Evolutionary conservation across 2,888 invertebrate species (phyloP).

Genomic region (Hyposoter dolosus): DNA sequence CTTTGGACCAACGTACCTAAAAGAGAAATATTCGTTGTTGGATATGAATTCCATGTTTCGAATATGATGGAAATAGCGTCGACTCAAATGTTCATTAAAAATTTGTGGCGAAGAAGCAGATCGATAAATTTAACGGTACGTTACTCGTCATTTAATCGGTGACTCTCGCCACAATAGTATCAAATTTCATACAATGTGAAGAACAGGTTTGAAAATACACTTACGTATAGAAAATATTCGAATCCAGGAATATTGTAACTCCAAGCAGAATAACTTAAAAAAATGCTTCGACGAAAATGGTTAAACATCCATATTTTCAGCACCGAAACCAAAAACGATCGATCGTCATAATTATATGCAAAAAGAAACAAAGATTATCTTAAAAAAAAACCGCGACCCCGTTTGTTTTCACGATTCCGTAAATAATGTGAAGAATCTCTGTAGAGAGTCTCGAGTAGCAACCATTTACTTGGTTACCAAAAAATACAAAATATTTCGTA

Average conservation of each 20-base stretch:
- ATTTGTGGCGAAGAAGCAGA: neutral
- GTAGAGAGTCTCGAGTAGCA: neutral
- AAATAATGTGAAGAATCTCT: constrained; percentile 21
- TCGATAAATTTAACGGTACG: neutral
- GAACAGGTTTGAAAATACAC: neutral
- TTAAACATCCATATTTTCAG: neutral
- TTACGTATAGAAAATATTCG: neutral
- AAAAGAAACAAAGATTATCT: neutral
- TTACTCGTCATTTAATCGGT: neutral
- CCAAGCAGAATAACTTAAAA: neutral
- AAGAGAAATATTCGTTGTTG: neutral
- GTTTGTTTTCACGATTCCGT: constrained; percentile 12
- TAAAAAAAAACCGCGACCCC: neutral
- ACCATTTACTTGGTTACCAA: constrained; percentile 15
- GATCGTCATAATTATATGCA: neutral
- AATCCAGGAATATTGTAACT: neutral
- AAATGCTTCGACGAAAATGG: neutral
- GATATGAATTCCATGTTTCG: neutral
- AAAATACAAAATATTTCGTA: constrained; percentile 1
- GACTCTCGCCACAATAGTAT: neutral
- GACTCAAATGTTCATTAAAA: neutral
- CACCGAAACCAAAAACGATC: neutral
- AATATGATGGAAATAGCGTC: neutral
- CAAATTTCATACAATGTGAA: neutral
- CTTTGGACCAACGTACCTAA: neutral